A percentile compares a stretch with the other conserved stretches of the same genome.
Conservation (phyloP, 1,140 invertebrate genomes). For the Chionoecetes opilio region DNA sequence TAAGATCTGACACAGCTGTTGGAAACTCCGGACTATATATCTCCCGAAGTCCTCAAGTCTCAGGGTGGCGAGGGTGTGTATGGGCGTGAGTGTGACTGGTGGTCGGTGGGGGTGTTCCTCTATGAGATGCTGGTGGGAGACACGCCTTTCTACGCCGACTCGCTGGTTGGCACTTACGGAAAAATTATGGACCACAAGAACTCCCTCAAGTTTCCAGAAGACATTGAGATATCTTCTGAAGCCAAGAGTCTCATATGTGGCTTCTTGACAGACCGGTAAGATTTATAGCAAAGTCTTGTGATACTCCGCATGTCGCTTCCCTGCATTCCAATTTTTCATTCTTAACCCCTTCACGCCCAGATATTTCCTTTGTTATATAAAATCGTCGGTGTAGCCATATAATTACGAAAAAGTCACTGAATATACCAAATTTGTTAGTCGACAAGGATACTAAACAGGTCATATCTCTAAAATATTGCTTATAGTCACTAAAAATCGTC, state of each 20-base stretch:
- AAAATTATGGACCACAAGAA: conserved; percentile 99
- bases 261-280: conserved; percentile 94
- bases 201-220: conserved; percentile 96
- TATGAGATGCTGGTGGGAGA: conserved; percentile 99
- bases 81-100: conserved; percentile 99
- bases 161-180: conserved; percentile 98
- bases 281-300: no score
- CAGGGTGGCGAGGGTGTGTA: conserved; percentile 98
- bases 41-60: conserved; percentile 98
- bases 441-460: no score
- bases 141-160: conserved; percentile 99
- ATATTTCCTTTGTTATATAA: no score
- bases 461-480: no score
- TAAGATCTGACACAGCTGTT: conserved; percentile 98
- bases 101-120: conserved; percentile 99
- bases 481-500: no score
- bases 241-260: conserved; percentile 97
- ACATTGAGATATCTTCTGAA: conserved; percentile 95
- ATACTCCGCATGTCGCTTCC: no score
- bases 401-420: no score
- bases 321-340: no score
- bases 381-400: no score
- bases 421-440: no score
- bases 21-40: conserved; percentile 99
- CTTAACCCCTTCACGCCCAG: no score